Percentiles rank a stretch among this genome's conserved stretches.
These are phyloP conservation scores for Cataglyphis altisquamis DNA, from an alignment of 2,888 invertebrate genomes.

Conservation along the genomic window DNA sequence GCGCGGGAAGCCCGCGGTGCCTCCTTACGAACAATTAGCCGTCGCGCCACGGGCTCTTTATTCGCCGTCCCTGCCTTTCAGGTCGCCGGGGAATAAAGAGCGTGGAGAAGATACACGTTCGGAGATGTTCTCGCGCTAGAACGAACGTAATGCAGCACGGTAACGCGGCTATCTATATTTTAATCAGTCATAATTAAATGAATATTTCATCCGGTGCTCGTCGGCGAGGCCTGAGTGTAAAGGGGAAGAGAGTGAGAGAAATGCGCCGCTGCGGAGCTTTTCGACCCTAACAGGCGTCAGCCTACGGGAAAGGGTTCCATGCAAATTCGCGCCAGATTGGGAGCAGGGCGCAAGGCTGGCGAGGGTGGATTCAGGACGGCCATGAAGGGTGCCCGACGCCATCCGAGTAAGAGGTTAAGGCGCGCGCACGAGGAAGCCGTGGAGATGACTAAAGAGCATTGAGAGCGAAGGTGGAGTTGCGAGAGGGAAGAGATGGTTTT, in stretches of 20 bases:
- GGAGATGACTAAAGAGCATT: slow-evolving; percentile 54
- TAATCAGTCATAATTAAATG: slow-evolving; percentile 84
- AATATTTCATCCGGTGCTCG: slow-evolving; percentile 82
- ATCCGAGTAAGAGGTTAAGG: slow-evolving; percentile 50
- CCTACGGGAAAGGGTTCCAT: slow-evolving; percentile 79
- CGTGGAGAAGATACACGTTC: slow-evolving; percentile 22
- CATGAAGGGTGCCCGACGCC: slow-evolving; percentile 40
- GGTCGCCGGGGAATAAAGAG: slow-evolving; percentile 10
- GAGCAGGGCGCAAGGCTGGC: slow-evolving; percentile 52
- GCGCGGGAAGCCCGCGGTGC: slow-evolving; percentile 41
- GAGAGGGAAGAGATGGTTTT: slow-evolving; percentile 26
- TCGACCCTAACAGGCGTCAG: slow-evolving; percentile 67
- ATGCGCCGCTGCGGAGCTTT: slow-evolving; percentile 49
- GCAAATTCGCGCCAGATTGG: slow-evolving; percentile 82
- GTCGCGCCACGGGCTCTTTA: slow-evolving; percentile 57
- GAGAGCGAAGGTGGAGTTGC: slow-evolving; percentile 49
- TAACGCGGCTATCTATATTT: slow-evolving; percentile 83
- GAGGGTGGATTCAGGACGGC: slow-evolving; percentile 43
- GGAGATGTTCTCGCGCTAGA: slow-evolving; percentile 46
- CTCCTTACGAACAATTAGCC: slow-evolving; percentile 71
- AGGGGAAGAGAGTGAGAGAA: slow-evolving; percentile 8
- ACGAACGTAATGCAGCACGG: slow-evolving; percentile 78
- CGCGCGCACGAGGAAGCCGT: slow-evolving; percentile 44
- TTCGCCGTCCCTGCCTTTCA: slow-evolving; percentile 30
- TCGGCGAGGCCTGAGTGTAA: neutral